A percentile compares a stretch with the other conserved stretches of the same genome.
Conservation (phyloP, 2,888 invertebrate genomes). For the Phaedon cochleariae region DNA sequence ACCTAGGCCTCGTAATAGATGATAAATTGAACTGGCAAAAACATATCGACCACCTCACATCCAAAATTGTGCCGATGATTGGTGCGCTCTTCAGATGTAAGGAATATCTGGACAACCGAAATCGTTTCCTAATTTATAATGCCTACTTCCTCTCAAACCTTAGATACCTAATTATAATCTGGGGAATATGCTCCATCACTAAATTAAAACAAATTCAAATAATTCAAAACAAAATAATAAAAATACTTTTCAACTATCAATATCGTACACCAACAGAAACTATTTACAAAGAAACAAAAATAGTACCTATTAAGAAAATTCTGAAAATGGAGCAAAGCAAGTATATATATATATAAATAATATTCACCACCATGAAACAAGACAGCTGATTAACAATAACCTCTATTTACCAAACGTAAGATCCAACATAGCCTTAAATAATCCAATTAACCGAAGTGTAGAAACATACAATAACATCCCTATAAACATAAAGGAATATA, state of each 20-base stretch:
- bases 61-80: slow-evolving; percentile 1
- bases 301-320: slow-evolving; percentile 3
- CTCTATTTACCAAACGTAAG: slow-evolving; percentile 11
- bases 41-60: neutral
- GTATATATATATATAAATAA: slow-evolving; percentile 5
- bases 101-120: slow-evolving; percentile 1
- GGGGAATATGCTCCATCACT: slow-evolving; percentile 1
- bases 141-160: slow-evolving; percentile 4
- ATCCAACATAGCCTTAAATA: slow-evolving; percentile 1
- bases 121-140: neutral
- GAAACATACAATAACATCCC: neutral
- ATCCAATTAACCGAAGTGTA: neutral
- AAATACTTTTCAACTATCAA: neutral
- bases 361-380: slow-evolving; percentile 11
- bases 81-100: neutral
- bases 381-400: slow-evolving; percentile 15
- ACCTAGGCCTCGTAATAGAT: neutral
- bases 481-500: neutral
- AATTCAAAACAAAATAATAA: neutral
- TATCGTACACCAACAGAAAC: neutral
- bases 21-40: neutral
- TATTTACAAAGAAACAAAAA: slow-evolving; percentile 3
- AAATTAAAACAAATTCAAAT: slow-evolving; percentile 1
- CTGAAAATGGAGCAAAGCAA: neutral
- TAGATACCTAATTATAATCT: neutral